phyloP scores from a whole-genome alignment of 2,888 invertebrate species.

The Netelia fuscicornis region DNA sequence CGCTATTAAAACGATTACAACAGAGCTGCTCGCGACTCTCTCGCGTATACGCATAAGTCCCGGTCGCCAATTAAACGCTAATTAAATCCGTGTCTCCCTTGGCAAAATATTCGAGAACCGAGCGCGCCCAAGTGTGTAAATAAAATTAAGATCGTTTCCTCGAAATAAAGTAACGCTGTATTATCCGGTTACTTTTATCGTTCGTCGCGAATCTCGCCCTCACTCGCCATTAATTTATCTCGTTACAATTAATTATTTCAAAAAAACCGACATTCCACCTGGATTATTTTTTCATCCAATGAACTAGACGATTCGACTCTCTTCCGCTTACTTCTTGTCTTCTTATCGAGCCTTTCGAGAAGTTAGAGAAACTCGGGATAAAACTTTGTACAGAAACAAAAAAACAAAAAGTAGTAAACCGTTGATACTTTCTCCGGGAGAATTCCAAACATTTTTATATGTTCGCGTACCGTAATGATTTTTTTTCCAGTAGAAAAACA shows the following conservation, averaged over 20 bases:
- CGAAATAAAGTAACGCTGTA: constrained; percentile 33
- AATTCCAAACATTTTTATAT: too few species aligned
- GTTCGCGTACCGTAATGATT: too few species aligned
- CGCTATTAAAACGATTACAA: constrained; percentile 43
- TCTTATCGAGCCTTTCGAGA: not conserved
- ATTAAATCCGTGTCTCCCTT: constrained; percentile 76
- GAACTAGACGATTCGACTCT: constrained; percentile 5
- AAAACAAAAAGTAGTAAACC: too few species aligned
- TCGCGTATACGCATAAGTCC: constrained; percentile 65
- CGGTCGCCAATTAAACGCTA: constrained; percentile 73
- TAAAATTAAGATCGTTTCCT: constrained; percentile 61
- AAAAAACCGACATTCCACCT: constrained; percentile 10
- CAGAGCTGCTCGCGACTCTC: constrained; percentile 36
- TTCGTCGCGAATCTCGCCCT: constrained; percentile 25
- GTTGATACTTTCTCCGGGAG: too few species aligned
- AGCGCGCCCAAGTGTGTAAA: constrained; percentile 50
- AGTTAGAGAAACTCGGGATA: too few species aligned
- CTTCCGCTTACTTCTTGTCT: constrained; percentile 7
- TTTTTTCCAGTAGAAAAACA: too few species aligned
- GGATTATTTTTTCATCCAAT: constrained; percentile 25
- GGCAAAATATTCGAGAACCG: constrained; percentile 14
- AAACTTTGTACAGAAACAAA: too few species aligned
- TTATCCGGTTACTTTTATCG: constrained; percentile 30
- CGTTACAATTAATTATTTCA: constrained; percentile 55
- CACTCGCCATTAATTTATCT: constrained; percentile 19